phyloP scores from a whole-genome alignment of 2,888 invertebrate species.

The Balanococcus diminutus region DNA sequence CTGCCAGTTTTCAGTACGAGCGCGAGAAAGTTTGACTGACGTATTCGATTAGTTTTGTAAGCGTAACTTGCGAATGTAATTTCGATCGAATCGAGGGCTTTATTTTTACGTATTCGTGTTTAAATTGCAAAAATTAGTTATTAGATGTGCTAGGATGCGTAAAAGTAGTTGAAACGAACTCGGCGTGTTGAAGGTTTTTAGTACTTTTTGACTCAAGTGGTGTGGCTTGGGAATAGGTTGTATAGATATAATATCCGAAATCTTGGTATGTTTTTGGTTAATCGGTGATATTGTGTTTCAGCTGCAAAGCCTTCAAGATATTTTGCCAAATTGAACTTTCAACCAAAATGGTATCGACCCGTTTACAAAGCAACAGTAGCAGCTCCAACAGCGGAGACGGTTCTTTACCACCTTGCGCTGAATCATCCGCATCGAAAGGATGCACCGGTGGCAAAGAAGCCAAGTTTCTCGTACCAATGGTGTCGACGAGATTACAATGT shows the following conservation, averaged over 20 bases:
- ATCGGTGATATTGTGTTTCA: constrained; percentile 6
- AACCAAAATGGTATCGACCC: constrained; percentile 49
- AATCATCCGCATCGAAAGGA: neutral
- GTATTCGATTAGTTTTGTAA: neutral
- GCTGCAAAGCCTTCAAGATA: constrained; percentile 39
- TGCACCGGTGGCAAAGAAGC: neutral
- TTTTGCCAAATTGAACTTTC: neutral
- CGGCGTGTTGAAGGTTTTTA: neutral
- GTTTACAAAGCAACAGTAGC: constrained; percentile 44
- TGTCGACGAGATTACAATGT: constrained; percentile 7
- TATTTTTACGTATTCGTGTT: neutral
- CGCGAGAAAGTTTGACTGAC: constrained; percentile 28
- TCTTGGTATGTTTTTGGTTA: neutral
- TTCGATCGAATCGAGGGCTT: neutral
- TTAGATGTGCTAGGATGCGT: neutral
- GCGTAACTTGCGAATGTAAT: neutral
- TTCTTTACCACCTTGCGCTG: constrained; percentile 31
- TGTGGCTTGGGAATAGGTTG: neutral
- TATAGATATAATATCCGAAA: neutral
- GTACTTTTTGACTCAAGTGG: neutral
- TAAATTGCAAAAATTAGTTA: neutral
- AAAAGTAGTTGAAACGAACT: neutral
- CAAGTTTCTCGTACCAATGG: neutral
- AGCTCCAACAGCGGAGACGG: constrained; percentile 46
- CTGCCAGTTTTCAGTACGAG: neutral